Evolutionary conservation across 2,113 vertebrate genomes (phyloP), one percentile per base, ranked within the genome.

Genomic region (Malurus alboscapulatus): DNA sequence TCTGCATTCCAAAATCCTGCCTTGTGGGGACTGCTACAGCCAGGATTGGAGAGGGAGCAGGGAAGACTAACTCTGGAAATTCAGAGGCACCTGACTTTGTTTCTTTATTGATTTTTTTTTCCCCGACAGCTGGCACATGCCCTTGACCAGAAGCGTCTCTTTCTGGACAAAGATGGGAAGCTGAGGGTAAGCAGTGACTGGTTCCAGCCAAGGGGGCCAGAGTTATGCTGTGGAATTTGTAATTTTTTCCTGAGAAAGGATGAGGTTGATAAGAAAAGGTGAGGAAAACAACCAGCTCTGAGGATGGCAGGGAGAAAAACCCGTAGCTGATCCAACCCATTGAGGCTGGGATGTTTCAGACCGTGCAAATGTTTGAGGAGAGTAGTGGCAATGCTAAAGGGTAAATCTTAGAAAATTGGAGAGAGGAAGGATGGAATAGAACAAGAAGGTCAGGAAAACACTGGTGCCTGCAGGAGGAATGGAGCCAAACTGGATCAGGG

Each of bases 181-280:
- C 55, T 92, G 82, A 88, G 87, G 96, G 96, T 96, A 68, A 95
- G 96, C 34, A 17, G 24, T 1, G 36, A 11, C 3, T 2, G 42
- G 15, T 54, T 74, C 44, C 63, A 53, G 30, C 14, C 47, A 16
- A 42, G 14, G 50, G 66, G 12, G 48, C 12, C 62, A 62, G 53
- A 45, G 25, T 73, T 72, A 5, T 1, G 27, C 48, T 34, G 51
- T 54, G 45, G 16, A 20, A 40, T 87, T 88, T 50, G 47, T 63
- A 67, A 14, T 47, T 72, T 77, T 77, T 27, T 59, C 57, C 71
- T n/a, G 50, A 73, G 76, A 30, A 10, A 36, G 68, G 69, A 71
- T 12, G 53, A 72, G 53, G 29, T 57, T 21, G 71, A 48, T 68
- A 55, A 74, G 22, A 55, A 80, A 80, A 66, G 69, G n/a, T 36